Base-by-base conservation (phyloP, 2,797 vertebrate genomes). In the Choloepus didactylus region DNA sequence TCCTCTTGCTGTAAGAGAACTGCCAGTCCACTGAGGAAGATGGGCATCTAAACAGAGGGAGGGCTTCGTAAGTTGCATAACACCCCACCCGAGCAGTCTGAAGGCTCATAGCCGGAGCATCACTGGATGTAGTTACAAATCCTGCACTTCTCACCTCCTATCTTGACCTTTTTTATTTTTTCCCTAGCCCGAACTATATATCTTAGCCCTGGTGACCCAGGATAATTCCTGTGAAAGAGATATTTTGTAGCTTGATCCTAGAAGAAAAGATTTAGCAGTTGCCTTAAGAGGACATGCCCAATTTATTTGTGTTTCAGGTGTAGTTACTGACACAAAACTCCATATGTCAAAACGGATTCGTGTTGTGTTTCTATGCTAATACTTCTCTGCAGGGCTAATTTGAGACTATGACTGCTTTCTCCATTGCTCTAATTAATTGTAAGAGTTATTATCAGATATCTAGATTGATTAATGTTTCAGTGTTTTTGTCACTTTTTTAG, bases 381-480 rank as follows among this genome's bases (percentile, higher is more conserved):
- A 82, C n/a, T 56, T 88, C 92, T 93, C 87, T 95, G 95, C 97
- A 97, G 97, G 94, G 92, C 96, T 97, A 96, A 94, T 1, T 1
- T 94, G 94, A 97, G 87, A 97, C 96, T 90, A 97, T 96, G 83
- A 91, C 64, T 96, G 60, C 60, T 95, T 96, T 97, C 59, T 97
- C 25, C 93, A 44, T 97, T 98, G 95, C 95, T 96, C 94, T 98
- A 96, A 96, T 96, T 96, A 98, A 92, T 85, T 90, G 87, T 84
- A 95, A 60, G 87, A 96, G 93, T 98, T 98, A 98, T 98, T 98
- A 98, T 96, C 86, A 96, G 97, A 87, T 98, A 98, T 96, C 96
- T 80, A 59, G 73, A 94, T 67, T 97, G 91, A 96, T 95, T 88
- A 96, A 97, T 95, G 94, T 97, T 97, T 97, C 97, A 97, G 96